Percentiles rank a stretch among this genome's conserved stretches.
Evolutionary conservation across 2,888 invertebrate genomes (phyloP).

Genomic region (Parnassius orleans): DNA sequence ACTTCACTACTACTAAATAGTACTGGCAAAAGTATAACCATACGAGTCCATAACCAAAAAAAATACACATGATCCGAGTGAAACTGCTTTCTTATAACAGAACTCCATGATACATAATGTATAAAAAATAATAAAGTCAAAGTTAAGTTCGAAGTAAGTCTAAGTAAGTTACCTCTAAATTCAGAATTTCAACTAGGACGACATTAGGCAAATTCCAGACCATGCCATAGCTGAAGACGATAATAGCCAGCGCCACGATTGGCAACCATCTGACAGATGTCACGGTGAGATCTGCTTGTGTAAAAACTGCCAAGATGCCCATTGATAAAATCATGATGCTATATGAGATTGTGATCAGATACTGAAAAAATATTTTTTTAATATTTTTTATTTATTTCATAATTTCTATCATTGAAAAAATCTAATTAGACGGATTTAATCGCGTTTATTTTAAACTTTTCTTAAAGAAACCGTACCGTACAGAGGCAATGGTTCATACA

Average conservation of each 20-base stretch:
- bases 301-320: slow-evolving; percentile 61
- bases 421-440: no score
- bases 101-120: no score
- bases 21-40: no score
- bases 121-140: no score
- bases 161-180: slow-evolving; percentile 64
- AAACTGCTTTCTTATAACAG: no score
- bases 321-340: slow-evolving; percentile 56
- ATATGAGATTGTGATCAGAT: slow-evolving; percentile 53
- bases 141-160: no score
- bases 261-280: slow-evolving; percentile 50
- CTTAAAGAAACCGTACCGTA: no score
- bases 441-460: no score
- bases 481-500: no score
- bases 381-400: no score
- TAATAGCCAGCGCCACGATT: slow-evolving; percentile 43
- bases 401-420: no score
- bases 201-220: slow-evolving; percentile 54
- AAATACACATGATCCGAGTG: not conserved
- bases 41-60: not conserved
- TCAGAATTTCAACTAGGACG: slow-evolving; percentile 56
- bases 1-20: not conserved
- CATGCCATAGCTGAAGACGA: slow-evolving; percentile 58
- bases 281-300: slow-evolving; percentile 56
- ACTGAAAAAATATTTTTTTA: slow-evolving; percentile 43